These are phyloP conservation scores for Tragelaphus imberbis DNA, from an alignment of 2,113 vertebrate genomes.

Conservation along the genomic window DNA sequence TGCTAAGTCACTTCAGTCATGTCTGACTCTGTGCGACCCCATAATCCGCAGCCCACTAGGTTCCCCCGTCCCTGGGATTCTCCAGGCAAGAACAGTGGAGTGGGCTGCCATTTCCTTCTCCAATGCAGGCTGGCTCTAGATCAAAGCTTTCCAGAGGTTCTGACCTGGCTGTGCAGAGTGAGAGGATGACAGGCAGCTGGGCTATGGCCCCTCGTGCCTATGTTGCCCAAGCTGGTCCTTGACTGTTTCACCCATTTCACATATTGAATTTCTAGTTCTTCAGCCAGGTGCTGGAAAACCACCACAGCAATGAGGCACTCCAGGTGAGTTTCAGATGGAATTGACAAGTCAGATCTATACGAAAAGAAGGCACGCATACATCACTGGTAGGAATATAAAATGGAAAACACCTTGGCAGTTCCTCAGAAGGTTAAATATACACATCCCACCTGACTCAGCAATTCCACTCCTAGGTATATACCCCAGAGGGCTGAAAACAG, in stretches of 20 bases:
- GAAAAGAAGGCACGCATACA: neutral
- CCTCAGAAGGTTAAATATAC: neutral
- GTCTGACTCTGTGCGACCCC: too few species aligned
- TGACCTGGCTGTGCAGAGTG: accelerated
- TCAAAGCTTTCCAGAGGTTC: neutral
- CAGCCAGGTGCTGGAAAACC: neutral
- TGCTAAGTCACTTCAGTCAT: too few species aligned
- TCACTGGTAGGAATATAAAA: neutral
- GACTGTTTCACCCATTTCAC: neutral
- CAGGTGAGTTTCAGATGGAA: neutral
- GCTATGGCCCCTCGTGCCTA: neutral
- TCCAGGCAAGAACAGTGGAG: too few species aligned
- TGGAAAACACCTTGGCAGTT: neutral
- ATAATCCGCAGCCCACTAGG: too few species aligned
- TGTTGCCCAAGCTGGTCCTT: neutral
- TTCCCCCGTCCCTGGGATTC: too few species aligned
- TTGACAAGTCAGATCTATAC: neutral
- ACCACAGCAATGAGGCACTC: neutral
- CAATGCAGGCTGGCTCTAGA: too few species aligned
- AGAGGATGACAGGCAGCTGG: neutral
- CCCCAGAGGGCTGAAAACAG: neutral
- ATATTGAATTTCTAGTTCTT: neutral
- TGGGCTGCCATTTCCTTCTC: too few species aligned
- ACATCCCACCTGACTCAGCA: neutral
- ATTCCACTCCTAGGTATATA: neutral